Evolutionary conservation across 2,888 invertebrate species (phyloP).

Genomic region (Trachelus troglodyta): DNA sequence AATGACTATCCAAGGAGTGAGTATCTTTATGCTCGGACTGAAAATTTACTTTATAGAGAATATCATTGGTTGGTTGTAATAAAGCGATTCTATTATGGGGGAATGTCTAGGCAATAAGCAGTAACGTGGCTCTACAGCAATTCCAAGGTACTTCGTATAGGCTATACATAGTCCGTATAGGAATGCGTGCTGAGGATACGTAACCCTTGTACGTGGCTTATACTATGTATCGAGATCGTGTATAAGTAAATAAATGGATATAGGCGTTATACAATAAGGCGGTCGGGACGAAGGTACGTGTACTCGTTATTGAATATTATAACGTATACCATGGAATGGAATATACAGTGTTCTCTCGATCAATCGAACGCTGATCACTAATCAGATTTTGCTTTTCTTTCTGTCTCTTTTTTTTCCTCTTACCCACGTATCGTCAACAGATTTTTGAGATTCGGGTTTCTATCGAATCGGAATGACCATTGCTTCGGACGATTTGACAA

Average conservation of each 20-base stretch:
- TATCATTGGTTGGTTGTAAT: slow-evolving; percentile 29
- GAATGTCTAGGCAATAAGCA: slow-evolving; percentile 41
- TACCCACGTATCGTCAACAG: background rate
- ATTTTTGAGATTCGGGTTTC: background rate
- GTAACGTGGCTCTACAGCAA: slow-evolving; percentile 30
- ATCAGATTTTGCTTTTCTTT: background rate
- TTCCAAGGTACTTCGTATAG: background rate
- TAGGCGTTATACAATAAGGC: background rate
- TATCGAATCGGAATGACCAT: background rate
- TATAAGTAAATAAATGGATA: background rate
- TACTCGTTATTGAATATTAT: background rate
- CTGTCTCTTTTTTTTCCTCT: background rate
- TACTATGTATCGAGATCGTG: background rate
- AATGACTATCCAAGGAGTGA: background rate
- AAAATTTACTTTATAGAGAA: slow-evolving; percentile 9
- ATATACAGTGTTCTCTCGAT: background rate
- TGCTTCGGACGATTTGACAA: background rate
- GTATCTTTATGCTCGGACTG: background rate
- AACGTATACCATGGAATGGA: background rate
- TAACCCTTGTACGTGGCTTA: slow-evolving; percentile 1
- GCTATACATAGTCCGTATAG: slow-evolving; percentile 5
- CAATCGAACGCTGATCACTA: background rate
- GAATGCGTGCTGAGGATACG: slow-evolving; percentile 12
- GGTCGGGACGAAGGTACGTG: background rate
- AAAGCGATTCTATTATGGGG: slow-evolving; percentile 37